Evolutionary conservation across 1,140 invertebrate species (phyloP).

Genomic region (Apis dorsata): DNA sequence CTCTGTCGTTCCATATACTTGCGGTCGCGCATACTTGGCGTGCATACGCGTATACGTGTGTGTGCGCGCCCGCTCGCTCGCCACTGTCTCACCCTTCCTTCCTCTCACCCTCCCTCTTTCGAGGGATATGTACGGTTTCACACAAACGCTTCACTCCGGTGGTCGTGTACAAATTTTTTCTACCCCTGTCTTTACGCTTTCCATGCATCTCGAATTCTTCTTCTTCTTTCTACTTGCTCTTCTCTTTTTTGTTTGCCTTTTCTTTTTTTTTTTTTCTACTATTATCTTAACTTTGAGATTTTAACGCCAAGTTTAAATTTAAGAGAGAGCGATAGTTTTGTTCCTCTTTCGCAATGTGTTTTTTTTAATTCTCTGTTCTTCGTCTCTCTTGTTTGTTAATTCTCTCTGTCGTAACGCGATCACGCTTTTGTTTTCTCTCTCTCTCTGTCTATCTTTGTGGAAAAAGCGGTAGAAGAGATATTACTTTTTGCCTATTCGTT

Average conservation of each 20-base stretch:
- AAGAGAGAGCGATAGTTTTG: too few species aligned
- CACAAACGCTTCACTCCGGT: neutral
- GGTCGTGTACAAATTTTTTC: neutral
- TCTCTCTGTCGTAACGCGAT: neutral
- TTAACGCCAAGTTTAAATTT: too few species aligned
- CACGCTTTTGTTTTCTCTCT: neutral
- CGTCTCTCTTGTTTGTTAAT: neutral
- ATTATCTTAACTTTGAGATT: neutral
- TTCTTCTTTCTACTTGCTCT: neutral
- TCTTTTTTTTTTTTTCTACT: neutral
- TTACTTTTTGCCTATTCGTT: neutral
- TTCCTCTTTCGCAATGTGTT: neutral
- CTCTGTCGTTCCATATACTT: constrained; percentile 13
- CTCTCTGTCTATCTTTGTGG: neutral
- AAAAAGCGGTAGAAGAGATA: neutral
- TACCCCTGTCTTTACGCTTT: neutral
- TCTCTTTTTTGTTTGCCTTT: neutral
- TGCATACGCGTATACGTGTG: neutral
- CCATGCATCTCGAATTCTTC: neutral
- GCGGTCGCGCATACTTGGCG: constrained; percentile 18
- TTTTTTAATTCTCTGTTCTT: neutral
- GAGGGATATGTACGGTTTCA: constrained; percentile 30
- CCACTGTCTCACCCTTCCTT: neutral
- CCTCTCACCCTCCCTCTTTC: constrained; percentile 2
- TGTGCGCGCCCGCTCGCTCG: too few species aligned